These are phyloP conservation scores for Heliangelus exortis DNA, from an alignment of 2,797 vertebrate genomes.

Conservation along the genomic window DNA sequence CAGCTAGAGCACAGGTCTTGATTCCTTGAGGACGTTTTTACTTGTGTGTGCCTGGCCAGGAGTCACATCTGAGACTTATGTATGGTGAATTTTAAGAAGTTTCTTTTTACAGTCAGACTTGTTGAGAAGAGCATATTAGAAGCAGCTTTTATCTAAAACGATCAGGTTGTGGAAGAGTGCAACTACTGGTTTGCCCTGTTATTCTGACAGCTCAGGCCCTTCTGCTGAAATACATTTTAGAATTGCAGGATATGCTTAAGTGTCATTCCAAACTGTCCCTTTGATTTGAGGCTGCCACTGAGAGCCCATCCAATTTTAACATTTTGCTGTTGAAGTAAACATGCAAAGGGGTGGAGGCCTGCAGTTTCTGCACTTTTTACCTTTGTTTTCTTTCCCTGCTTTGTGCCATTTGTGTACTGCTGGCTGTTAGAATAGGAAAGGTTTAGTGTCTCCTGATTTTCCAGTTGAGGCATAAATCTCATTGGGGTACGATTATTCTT, in stretches of 20 bases:
- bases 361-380: neutral
- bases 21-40: neutral
- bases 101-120: neutral
- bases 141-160: neutral
- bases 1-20: neutral
- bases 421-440: neutral
- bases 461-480: neutral
- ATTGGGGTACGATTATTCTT: neutral
- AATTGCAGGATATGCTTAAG: neutral
- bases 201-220: neutral
- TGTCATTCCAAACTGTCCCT: neutral
- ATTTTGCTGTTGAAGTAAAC: neutral
- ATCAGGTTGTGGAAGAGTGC: neutral
- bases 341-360: neutral
- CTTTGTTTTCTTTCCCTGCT: rapidly evolving
- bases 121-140: neutral
- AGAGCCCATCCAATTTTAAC: neutral
- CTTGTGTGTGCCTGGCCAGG: neutral
- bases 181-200: neutral
- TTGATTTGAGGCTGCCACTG: neutral
- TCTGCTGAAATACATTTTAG: neutral
- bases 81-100: neutral
- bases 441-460: neutral
- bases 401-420: neutral
- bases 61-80: neutral